Conservation (phyloP, 2,888 invertebrate genomes). For the Hoplodrina ambigua region DNA sequence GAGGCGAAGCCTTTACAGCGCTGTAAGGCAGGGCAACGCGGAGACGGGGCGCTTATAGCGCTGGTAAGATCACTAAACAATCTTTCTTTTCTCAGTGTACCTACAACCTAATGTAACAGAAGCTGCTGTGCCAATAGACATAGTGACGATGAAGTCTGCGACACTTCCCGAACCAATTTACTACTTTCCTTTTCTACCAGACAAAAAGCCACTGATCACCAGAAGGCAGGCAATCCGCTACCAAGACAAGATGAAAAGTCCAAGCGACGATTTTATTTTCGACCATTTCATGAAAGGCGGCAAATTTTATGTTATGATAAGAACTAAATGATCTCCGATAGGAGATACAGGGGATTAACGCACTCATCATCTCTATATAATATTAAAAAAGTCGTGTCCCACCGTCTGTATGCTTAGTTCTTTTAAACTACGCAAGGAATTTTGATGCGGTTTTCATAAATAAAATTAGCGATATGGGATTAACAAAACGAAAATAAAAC, state of each 20-base stretch:
- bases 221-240: not conserved
- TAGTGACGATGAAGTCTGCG: constrained; percentile 21
- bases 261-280: not conserved
- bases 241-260: not conserved
- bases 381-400: too few relatives aligned
- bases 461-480: too few relatives aligned
- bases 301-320: constrained; percentile 1
- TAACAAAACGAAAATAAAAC: too few relatives aligned
- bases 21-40: too few relatives aligned
- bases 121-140: constrained; percentile 19
- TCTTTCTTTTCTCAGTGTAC: constrained; percentile 15
- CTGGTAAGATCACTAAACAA: not conserved
- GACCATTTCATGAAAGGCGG: not conserved
- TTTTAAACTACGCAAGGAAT: too few relatives aligned
- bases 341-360: not conserved
- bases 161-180: not conserved
- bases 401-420: too few relatives aligned
- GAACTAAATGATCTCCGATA: too few relatives aligned
- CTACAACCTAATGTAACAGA: constrained; percentile 8
- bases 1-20: not conserved
- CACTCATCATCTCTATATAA: too few relatives aligned
- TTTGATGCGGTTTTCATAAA: too few relatives aligned
- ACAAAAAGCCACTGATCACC: constrained; percentile 16
- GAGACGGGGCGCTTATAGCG: not conserved
- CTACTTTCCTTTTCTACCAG: constrained; percentile 5